These are phyloP conservation scores for Butorides virescens DNA, from an alignment of 2,113 vertebrate genomes.

Conservation along the genomic window DNA sequence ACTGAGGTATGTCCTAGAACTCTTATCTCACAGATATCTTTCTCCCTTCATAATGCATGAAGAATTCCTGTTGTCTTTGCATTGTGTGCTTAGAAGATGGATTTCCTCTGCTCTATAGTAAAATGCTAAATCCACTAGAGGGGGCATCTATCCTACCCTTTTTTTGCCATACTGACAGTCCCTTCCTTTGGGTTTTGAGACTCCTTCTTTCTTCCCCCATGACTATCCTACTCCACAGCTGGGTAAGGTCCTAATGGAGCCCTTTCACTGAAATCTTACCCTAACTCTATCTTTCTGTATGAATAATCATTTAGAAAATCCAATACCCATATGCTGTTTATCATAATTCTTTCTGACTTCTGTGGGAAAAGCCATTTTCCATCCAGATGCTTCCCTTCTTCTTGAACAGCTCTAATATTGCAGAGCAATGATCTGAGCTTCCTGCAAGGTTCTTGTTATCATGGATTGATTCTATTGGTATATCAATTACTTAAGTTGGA, in stretches of 20 bases:
- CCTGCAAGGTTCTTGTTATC: neutral
- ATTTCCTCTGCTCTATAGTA: neutral
- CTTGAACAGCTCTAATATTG: neutral
- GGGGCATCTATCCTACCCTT: neutral
- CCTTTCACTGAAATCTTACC: neutral
- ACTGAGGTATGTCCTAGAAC: neutral
- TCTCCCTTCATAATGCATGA: neutral
- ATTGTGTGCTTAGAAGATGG: neutral
- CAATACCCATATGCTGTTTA: neutral
- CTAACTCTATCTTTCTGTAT: neutral
- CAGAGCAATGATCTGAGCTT: neutral
- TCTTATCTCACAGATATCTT: neutral
- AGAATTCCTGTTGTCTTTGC: neutral
- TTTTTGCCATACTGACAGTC: neutral
- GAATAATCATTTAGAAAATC: neutral
- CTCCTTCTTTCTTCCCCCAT: accelerated
- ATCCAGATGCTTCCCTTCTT: neutral
- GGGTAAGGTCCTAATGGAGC: neutral
- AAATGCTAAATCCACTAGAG: slow-evolving; percentile 2
- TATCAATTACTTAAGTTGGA: neutral
- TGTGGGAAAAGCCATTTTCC: neutral
- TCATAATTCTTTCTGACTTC: neutral
- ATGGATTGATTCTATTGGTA: neutral
- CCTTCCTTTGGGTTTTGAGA: neutral
- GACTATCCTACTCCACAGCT: neutral